Base-by-base conservation (phyloP, 2,888 invertebrate genomes). In the Trichogramma dendrolimi region DNA sequence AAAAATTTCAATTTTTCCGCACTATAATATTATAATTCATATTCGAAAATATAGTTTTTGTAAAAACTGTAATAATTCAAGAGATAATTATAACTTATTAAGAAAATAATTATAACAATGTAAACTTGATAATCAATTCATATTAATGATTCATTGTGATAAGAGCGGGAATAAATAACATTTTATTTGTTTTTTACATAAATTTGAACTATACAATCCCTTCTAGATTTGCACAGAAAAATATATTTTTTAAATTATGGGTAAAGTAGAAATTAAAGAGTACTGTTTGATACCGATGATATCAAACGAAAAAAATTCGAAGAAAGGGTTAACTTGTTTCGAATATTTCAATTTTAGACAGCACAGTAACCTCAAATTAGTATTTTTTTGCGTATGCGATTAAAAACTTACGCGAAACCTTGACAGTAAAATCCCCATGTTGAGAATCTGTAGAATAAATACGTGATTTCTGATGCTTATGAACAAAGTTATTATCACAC, bases 361-460 rank as follows among this genome's bases (percentile, higher is more conserved):
- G n/a, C 8, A 46, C 46, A 10, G n/a, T 46, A 46, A 46, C 8
- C 8, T 10, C 46, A 10, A 10, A n/a, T 8, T 10, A 46, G n/a
- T 46, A n/a, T 46, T 10, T 10, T 46, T 46, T 46, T 46, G n/a
- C 46, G 8, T 46, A 27, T 27, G 27, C 27, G 27, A 27, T 27
- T 27, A 27, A 27, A 27, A 27, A 76, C 76, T 76, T 66, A 76
- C 76, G 7, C 72, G 72, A 71, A 76, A 76, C 69, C 72, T 72
- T 52, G 76, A 75, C 6, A 76, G 63, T 61, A 76, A 67, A n/a
- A 75, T 71, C 10, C 76, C 76, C 76, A 76, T 76, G 42, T 61
- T 70, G 11, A 49, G 7, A 27, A 27, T 27, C 27, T 27, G 27
- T 27, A 2, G 27, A 27, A 27, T 27, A 27, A 27, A 27, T 27